Percentiles rank a stretch among this genome's conserved stretches.
Conservation (phyloP, 2,888 invertebrate genomes). For the Agapostemon virescens region DNA sequence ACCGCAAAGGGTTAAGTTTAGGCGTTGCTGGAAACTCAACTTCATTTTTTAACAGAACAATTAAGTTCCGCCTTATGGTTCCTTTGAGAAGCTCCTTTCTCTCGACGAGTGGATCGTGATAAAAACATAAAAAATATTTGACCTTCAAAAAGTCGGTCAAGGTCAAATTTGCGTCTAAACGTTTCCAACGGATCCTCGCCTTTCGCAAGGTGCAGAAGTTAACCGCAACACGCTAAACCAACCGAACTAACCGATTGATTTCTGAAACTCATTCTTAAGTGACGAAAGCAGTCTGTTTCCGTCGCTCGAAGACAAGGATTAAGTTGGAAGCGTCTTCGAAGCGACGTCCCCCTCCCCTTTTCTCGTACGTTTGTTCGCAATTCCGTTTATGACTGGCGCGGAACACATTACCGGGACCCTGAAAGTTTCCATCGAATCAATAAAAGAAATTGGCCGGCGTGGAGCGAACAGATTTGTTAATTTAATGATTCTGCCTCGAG, state of each 20-base stretch:
- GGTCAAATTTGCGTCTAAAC: too few species aligned
- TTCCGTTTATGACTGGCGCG: background rate
- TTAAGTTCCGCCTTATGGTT: too few species aligned
- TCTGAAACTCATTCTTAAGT: constrained; percentile 26
- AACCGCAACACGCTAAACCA: background rate
- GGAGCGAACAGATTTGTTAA: constrained; percentile 55
- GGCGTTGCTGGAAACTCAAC: too few species aligned
- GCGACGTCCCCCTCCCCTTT: constrained; percentile 27
- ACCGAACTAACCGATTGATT: background rate
- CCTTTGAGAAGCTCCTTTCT: too few species aligned
- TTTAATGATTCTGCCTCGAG: constrained; percentile 49
- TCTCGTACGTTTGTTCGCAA: constrained; percentile 1
- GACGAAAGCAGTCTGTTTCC: constrained; percentile 16
- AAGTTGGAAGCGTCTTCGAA: constrained; percentile 49
- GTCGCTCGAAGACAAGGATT: constrained; percentile 19
- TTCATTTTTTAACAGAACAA: too few species aligned
- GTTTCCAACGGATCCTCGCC: too few species aligned
- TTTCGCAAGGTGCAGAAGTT: too few species aligned
- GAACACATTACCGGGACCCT: constrained; percentile 34
- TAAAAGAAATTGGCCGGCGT: constrained; percentile 55
- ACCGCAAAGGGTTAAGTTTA: too few species aligned
- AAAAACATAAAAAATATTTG: too few species aligned
- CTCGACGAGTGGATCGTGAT: too few species aligned
- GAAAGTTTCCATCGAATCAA: constrained; percentile 47
- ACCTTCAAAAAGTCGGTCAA: too few species aligned